Percentiles rank a stretch among this genome's conserved stretches.
phyloP scores from a whole-genome alignment of 2,797 vertebrate species.

The Pogonophryne albipinna region DNA sequence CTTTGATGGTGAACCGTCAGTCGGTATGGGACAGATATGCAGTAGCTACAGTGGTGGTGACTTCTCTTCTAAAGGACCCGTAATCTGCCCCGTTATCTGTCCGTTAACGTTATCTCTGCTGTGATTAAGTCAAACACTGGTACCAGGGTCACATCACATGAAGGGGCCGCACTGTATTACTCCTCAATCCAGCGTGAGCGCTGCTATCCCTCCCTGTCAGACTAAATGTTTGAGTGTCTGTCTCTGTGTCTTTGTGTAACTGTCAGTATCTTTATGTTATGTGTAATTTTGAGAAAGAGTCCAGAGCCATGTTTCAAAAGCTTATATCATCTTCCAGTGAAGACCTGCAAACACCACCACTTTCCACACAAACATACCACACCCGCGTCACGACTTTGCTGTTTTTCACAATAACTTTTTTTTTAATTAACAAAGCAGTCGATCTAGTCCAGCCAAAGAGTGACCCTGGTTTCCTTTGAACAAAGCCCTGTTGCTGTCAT shows the following conservation, averaged over 20 bases:
- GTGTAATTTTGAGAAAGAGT: slow-evolving; percentile 59
- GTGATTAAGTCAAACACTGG: slow-evolving; percentile 61
- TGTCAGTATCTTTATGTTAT: slow-evolving; percentile 50
- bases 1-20: slow-evolving; percentile 51
- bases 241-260: slow-evolving; percentile 51
- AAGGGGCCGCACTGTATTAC: slow-evolving; percentile 56
- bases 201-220: slow-evolving; percentile 50
- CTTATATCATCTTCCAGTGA: slow-evolving; percentile 37
- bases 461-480: too few relatives aligned
- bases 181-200: slow-evolving; percentile 40
- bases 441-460: too few relatives aligned
- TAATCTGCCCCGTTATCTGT: slow-evolving; percentile 51
- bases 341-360: slow-evolving; percentile 20
- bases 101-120: slow-evolving; percentile 63
- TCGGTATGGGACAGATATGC: slow-evolving; percentile 42
- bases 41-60: slow-evolving; percentile 11
- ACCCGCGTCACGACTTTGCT: slow-evolving; percentile 18
- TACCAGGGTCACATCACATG: slow-evolving; percentile 48
- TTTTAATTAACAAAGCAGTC: too few relatives aligned
- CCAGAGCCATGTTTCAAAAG: slow-evolving; percentile 51
- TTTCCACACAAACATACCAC: slow-evolving; percentile 36
- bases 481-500: too few relatives aligned
- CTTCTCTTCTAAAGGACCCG: slow-evolving; percentile 23
- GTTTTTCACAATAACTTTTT: slow-evolving; percentile 26
- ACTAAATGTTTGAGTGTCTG: slow-evolving; percentile 48